Evolutionary conservation across 2,797 vertebrate species (phyloP).

Genomic region (Periophthalmus magnuspinnatus): DNA sequence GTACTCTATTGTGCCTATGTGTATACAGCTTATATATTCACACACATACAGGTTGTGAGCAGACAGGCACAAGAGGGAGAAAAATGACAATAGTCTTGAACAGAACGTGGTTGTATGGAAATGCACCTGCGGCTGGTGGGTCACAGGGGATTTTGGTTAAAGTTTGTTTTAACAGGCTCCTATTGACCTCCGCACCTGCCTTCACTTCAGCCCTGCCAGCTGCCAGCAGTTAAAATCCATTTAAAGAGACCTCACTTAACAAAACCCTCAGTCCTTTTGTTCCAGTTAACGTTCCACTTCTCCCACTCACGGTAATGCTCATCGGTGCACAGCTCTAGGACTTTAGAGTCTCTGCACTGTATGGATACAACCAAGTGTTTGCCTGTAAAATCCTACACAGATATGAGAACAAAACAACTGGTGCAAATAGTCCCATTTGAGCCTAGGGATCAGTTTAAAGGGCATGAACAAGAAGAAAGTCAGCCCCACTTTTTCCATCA

Average conservation of each 20-base stretch:
- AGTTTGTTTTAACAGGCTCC: conserved; percentile 40
- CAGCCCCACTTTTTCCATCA: conserved; percentile 23
- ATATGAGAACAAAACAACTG: conserved; percentile 13
- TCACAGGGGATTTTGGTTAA: conserved; percentile 24
- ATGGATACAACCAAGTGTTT: not conserved
- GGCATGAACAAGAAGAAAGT: conserved; percentile 18
- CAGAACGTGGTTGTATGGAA: conserved; percentile 48
- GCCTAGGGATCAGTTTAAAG: conserved; percentile 44
- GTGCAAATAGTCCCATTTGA: conserved; percentile 63
- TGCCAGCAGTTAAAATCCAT: conserved; percentile 55
- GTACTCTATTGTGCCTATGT: not conserved
- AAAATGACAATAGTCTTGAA: conserved; percentile 34
- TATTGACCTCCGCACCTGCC: conserved; percentile 49
- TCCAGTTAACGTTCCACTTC: conserved; percentile 42
- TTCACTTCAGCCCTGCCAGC: conserved; percentile 48
- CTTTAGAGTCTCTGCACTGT: conserved; percentile 18
- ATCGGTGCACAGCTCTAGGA: conserved; percentile 28
- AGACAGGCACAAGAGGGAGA: conserved; percentile 14
- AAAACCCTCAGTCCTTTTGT: conserved; percentile 57
- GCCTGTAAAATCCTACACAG: conserved; percentile 5
- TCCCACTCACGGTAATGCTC: conserved; percentile 31
- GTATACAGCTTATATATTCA: not conserved
- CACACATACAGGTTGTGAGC: conserved; percentile 19
- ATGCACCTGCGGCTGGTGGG: conserved; percentile 49
- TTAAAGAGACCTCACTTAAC: conserved; percentile 58